Base-by-base conservation (phyloP, 2,888 invertebrate genomes). In the Euzetes globulus region DNA sequence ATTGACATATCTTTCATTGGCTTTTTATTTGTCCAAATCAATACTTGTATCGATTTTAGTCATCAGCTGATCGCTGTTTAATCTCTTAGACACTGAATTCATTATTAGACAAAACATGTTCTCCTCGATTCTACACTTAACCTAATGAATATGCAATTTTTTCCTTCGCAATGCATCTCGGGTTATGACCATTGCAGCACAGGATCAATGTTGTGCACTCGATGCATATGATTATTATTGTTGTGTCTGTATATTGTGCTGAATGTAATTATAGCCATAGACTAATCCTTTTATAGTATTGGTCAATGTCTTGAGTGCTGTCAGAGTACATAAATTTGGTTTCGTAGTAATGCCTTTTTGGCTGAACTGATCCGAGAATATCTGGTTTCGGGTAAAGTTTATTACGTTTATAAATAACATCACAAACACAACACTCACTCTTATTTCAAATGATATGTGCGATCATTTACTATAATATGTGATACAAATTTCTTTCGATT, bases 351-450 rank as follows among this genome's bases (percentile, higher is more conserved):
- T 22, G 58, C 19, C 25, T 3, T 4, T 47, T 58, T 17, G 7
- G 7, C 58, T 58, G 22, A 58, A 58, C 15, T 58, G 22, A 58
- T 19, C 6, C 7, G 22, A 22, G 22, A 22, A 58, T 58, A 58
- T 58, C 58, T 58, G 58, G 58, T 58, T 58, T 58, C 58, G 22
- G 5, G 22, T n/a, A 58, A 58, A 58, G 58, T 58, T 58, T 58
- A 58, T 58, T 58, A 25, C 25, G 58, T 58, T 58, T 58, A 27
- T 58, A 27, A 27, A 58, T 22, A 17, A 17, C 5, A 58, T 17
- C 22, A 15, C 22, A 58, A 58, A 25, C n/a, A 58, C 17, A n/a
- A 27, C 58, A 27, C 5, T 22, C 58, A 58, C 17, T 47, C 15
- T 41, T 41, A 41, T 41, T 41, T 5, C 41, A 41, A 41, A 41